Evolutionary conservation across 1,140 invertebrate species (phyloP).

Genomic region (Epicauta chinensis): DNA sequence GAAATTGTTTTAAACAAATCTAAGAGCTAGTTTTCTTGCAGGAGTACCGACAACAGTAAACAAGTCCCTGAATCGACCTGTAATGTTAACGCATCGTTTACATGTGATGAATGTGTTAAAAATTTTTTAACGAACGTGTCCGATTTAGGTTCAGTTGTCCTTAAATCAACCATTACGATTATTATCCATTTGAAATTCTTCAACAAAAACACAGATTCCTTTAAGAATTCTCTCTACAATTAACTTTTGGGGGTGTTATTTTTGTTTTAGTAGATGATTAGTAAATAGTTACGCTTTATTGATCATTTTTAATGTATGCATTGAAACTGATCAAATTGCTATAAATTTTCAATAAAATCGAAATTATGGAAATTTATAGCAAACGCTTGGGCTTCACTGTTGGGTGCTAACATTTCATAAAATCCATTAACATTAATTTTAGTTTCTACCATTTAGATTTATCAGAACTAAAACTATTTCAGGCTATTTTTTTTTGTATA

Average conservation of each 20-base stretch:
- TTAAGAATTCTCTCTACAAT: constrained; percentile 39
- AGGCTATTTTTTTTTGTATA: constrained; percentile 10
- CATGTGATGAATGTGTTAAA: constrained; percentile 28
- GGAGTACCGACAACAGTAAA: constrained; percentile 26
- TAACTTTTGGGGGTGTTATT: neutral
- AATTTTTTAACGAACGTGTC: neutral
- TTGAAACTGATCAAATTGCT: no score
- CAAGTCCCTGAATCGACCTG: constrained; percentile 33
- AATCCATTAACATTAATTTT: no score
- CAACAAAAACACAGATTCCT: constrained; percentile 1
- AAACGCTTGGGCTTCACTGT: no score
- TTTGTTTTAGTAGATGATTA: constrained; percentile 20
- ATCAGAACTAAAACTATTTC: constrained; percentile 17
- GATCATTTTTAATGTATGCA: neutral
- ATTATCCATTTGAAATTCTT: constrained; percentile 11
- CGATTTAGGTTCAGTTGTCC: constrained; percentile 18
- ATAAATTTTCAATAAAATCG: no score
- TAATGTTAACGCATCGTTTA: constrained; percentile 36
- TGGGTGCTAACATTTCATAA: no score
- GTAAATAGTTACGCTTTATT: constrained; percentile 12
- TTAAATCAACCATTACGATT: constrained; percentile 13
- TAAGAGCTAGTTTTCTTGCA: no score
- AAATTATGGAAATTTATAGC: no score
- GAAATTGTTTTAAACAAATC: constrained; percentile 23
- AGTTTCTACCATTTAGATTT: neutral